Evolutionary conservation across 2,888 invertebrate genomes (phyloP).

Genomic region (Gastrophysa polygoni): DNA sequence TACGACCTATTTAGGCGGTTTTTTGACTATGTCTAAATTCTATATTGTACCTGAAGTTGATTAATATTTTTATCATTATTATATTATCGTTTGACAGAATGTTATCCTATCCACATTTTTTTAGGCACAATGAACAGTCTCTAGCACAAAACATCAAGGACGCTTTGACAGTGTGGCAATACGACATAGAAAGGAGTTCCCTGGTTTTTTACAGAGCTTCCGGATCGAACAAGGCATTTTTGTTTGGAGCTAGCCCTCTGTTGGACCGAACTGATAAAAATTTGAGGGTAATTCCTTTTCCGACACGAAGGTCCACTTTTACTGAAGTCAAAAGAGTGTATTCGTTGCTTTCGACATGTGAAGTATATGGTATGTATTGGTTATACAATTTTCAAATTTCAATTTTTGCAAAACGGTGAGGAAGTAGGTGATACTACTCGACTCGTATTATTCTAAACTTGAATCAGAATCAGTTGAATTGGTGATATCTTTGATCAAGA

Average conservation of each 20-base stretch:
- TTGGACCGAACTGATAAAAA: conserved; percentile 68
- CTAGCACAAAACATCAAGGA: conserved; percentile 73
- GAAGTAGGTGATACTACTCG: too few species aligned
- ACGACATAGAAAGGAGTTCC: conserved; percentile 69
- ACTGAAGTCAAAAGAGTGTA: conserved; percentile 80
- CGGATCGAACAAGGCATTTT: conserved; percentile 73
- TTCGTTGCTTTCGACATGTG: conserved; percentile 68
- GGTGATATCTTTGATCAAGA: too few species aligned
- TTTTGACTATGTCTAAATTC: too few species aligned
- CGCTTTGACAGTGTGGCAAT: conserved; percentile 71
- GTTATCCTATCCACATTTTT: too few species aligned
- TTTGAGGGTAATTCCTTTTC: conserved; percentile 77
- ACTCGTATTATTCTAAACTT: too few species aligned
- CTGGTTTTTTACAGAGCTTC: conserved; percentile 79
- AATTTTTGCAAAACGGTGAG: too few species aligned
- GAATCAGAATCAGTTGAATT: too few species aligned
- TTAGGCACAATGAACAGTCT: conserved; percentile 71
- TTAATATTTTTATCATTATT: too few species aligned
- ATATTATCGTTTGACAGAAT: too few species aligned
- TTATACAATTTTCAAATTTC: too few species aligned
- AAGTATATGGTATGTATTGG: conserved; percentile 72
- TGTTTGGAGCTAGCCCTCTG: conserved; percentile 76
- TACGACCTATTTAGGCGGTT: too few species aligned
- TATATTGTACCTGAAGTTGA: too few species aligned
- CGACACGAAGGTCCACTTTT: conserved; percentile 80